Base-by-base conservation (phyloP, 2,888 invertebrate species). In the Pandemis heparana region DNA sequence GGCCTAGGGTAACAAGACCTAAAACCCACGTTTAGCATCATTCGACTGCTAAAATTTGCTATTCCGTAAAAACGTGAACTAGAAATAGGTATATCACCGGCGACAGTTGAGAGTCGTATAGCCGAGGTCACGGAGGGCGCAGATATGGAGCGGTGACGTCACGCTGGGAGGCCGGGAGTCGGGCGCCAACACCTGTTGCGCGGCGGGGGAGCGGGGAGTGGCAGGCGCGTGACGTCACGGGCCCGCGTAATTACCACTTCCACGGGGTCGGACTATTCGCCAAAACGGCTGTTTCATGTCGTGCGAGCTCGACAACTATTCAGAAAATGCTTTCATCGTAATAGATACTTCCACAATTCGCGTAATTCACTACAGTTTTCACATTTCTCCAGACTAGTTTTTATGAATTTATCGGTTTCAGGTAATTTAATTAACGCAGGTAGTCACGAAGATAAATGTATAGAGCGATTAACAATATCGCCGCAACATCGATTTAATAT, bases 201-300 rank as follows among this genome's bases (percentile, higher is more conserved):
- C 56, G 71, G 43, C 66, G 61, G 67, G 46, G 56, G 60, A 39
- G 56, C 16, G 67, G 62, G 48, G 41, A 51, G 63, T 10, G 59
- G 64, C 68, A 51, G 59, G 14, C 59, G 48, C 51, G 73, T 75
- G 76, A 71, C 76, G 76, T 74, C 76, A 75, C 74, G 23, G 59
- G 63, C 41, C 14, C 71, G 56, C 53, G 66, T 71, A 51, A 72
- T 72, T 67, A 18, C 14, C 64, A 46, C 67, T 18, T 46, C 67
- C 67, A 68, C 53, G 62, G 67, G 67, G 61, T 41, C 62, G 39
- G 67, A 59, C 16, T 41, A 56, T 46, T 53, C 46, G 56, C 62
- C 53, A 32, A 67, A 68, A 63, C 60, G 62, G 67, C 56, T 43
- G 41, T 65, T 43, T 66, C 32, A 71, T 61, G 66, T 43, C 16